Base-by-base conservation (phyloP, 2,888 invertebrate species). In the Nowickia ferox region DNA sequence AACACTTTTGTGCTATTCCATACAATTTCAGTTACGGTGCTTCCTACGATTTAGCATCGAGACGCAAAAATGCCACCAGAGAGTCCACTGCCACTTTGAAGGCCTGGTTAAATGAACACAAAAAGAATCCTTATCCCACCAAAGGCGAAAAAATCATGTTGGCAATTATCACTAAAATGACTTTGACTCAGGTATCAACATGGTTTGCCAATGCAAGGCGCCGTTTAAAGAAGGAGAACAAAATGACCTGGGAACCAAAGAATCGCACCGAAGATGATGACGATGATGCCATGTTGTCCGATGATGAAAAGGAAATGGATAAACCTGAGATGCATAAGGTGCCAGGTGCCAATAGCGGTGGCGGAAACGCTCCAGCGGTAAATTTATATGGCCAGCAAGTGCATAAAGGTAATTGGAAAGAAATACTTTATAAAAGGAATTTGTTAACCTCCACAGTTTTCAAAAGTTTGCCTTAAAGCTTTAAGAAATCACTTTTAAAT, bases 31-130 rank as follows among this genome's bases (percentile, higher is more conserved):
- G 97, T 92, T 98, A 97, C 92, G 97, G 97, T 89, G 97, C 97
- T 88, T 97, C 97, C 87, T 97, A 98, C 94, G 98, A 98, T 94
- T 94, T 99, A 93, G 98, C 98, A 63, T 97, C 97, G 85, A 94
- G 99, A 89, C 95, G 99, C 89, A 99, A 99, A 94, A 99, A 99
- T 93, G 99, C 99, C 65, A 99, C 99, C 63, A 94, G 99, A 87
- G 99, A 99, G 93, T 98, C 98, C 22, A 99, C 99, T 78, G 98
- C 97, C 87, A 99, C 99, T 71, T 94, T 99, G 76, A 99, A 99
- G 93, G 98, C 98, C 88, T 98, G 98, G 98, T 95, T 99, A 81
- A 97, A 97, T 93, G 98, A 98, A 93, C 98, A 98, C 94, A 96
- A 97, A 93, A 98, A 98, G 94, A 98, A 98, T 93, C 98, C 98